phyloP scores from a whole-genome alignment of 2,888 invertebrate species.

The Dolichopus griseipennis region DNA sequence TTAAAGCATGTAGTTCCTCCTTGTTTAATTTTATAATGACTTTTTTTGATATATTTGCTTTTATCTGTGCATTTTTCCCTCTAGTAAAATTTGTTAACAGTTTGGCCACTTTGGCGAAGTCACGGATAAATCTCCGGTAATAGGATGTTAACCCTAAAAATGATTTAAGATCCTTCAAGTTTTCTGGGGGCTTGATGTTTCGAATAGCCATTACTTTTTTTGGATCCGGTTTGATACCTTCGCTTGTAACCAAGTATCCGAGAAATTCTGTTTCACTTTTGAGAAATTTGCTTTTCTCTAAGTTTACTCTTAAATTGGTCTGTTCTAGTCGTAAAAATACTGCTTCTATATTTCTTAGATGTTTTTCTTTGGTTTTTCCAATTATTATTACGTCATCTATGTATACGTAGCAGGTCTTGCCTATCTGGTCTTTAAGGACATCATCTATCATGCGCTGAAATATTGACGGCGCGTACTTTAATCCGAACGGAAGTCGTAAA shows the following conservation, averaged over 20 bases:
- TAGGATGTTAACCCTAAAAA: conserved; percentile 21
- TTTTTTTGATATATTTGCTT: conserved; percentile 19
- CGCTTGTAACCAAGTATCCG: too few relatives aligned
- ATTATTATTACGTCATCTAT: conserved; percentile 24
- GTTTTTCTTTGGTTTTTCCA: conserved; percentile 17
- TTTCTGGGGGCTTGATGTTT: conserved; percentile 16
- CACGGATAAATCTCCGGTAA: conserved; percentile 21
- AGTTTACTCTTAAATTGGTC: too few relatives aligned
- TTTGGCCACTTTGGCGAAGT: conserved; percentile 22
- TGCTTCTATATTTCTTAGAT: conserved; percentile 15
- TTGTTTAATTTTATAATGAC: conserved; percentile 13
- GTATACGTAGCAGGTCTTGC: conserved; percentile 20
- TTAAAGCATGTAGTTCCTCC: conserved; percentile 13
- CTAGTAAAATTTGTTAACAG: conserved; percentile 22
- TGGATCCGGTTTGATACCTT: conserved; percentile 19
- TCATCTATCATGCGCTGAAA: conserved; percentile 24
- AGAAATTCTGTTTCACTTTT: too few relatives aligned
- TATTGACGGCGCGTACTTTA: too few relatives aligned
- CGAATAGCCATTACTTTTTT: conserved; percentile 17
- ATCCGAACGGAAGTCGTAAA: conserved; percentile 13
- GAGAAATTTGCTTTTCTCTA: conserved; percentile 17
- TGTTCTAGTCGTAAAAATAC: background rate
- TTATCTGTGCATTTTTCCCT: conserved; percentile 21
- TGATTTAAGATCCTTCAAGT: conserved; percentile 18
- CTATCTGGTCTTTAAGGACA: conserved; percentile 19